Evolutionary conservation across 2,888 invertebrate genomes (phyloP), one percentile per base, ranked within the genome.

Genomic region (Zhuqinia jingwanae): DNA sequence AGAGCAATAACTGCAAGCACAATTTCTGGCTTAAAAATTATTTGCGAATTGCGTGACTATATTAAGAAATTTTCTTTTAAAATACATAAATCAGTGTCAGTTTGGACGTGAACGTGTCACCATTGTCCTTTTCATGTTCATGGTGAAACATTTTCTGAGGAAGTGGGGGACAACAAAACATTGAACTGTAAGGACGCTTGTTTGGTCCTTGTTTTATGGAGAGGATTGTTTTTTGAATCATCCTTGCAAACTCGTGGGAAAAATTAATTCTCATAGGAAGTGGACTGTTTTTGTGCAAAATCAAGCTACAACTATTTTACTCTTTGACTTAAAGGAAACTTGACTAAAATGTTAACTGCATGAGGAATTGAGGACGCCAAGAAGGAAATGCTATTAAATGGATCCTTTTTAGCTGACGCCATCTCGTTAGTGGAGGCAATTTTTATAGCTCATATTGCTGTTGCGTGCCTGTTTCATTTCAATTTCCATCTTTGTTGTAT

Each of bases 201-300:
- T 6, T 17, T 56, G 56, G 22, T 56, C 56, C 56, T 56, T 56
- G 56, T 10, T 56, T 22, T 10, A 53, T 53, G 53, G n/a, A 15
- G n/a, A 53, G n/a, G 17, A 47, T 47, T 42, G 42, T 42, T 8
- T 42, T 42, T 42, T 15, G 2, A n/a, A 53, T n/a, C 20, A 56
- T 56, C 56, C 56, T 56, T 56, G 56, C 6, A 22, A 56, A 22
- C 56, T 22, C 56, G 56, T 56, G 56, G 56, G 56, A 56, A 56
- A 56, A 22, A 1, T 20, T 10, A 56, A 11, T n/a, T n/a, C n/a
- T 22, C 56, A 17, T 22, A 56, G 56, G 56, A 56, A 56, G 56
- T 56, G 6, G 20, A 6, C 36, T 36, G 20, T 8, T 56, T 56
- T n/a, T n/a, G n/a, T 20, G 22, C 53, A 53, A 22, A 56, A 17